Base-by-base conservation (phyloP, 2,888 invertebrate species). In the Macroteleia sp. region DNA sequence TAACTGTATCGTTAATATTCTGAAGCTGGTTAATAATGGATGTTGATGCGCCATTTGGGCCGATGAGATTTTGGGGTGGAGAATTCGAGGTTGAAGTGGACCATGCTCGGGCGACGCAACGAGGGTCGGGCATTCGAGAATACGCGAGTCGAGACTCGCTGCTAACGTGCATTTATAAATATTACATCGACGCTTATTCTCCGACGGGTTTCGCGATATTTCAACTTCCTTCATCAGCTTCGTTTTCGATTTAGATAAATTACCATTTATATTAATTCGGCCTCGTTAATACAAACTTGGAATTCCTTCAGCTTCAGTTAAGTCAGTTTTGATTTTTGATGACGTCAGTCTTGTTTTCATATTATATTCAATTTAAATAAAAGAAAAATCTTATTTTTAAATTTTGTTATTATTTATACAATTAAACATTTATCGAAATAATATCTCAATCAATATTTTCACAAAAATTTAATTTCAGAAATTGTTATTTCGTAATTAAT, bases 41-140 rank as follows among this genome's bases (percentile, higher is more conserved):
- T 89, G 90, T 89, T 91, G 90, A 91, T 91, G 90, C 87, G 90
- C 90, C 90, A 90, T 90, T 91, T 90, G 90, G 89, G 89, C 90
- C 90, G 89, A 90, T 90, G 90, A 91, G 90, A 89, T 91, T 91
- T 90, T 86, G 85, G 86, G 85, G 85, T 79, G 83, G 83, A 76
- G 87, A 87, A 86, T 88, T 89, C 87, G 88, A 87, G 87, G 80
- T 80, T 84, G 85, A 87, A 87, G 85, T 84, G 87, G 87, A 87
- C 88, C 86, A 76, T 74, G 79, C 77, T 75, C 54, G 69, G 66
- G 79, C 79, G 75, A 77, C 79, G 81, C 73, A 73, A 62, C 75
- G 56, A 79, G 79, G 77, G 77, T 77, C 71, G 80, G 71, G 77
- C 66, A 77, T 78, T 82, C 82, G 80, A 85, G 82, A 75, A 83